Base-by-base conservation (phyloP, 1,140 invertebrate species). In the Drosophila lacteicornis region DNA sequence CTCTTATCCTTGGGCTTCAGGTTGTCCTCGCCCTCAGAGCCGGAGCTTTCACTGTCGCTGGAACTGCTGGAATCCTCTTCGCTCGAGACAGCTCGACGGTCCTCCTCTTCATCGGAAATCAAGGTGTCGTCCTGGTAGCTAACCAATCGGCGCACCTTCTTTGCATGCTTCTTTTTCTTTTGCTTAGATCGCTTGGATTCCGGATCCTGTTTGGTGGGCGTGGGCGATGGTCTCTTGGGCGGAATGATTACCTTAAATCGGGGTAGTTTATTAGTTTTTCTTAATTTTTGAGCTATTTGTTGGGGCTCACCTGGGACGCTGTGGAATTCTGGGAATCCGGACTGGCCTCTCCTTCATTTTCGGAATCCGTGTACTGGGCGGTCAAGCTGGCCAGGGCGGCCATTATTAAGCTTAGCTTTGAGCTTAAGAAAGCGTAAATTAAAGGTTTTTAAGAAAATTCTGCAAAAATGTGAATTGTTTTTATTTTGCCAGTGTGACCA, bases 291-390 rank as follows among this genome's bases (percentile, higher is more conserved):
- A 8, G 7, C 43, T 6, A 12, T 57, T 47, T 30, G 2, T 2
- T 22, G 4, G 0, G 9, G 1, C n/a, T 69, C 12, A 83, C 75
- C 71, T 91, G 91, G 4, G 91, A 92, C 8, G 85, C 85, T 65
- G 85, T 82, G 2, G 84, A 88, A 42, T 92, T 90, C 45, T 91
- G 73, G 0, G 92, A 93, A 47, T 93, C 92, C 4, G 81, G 77
- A 65, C 91, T 92, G 30, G 93, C 93, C 47, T 95, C 94, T 68
- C 95, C 95, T 80, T 96, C 96, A 47, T 96, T 96, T 93, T 97
- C 96, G 2, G 96, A 97, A 91, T 97, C 96, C 15, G 96, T 97
- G 93, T 97, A 97, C 47, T 96, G 96, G 25, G 96, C 96, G 51
- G 96, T 97, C 76, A 97, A 93, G 76, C 96, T 96, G 77, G 96